Conservation (phyloP, 1,140 invertebrate genomes). For the Copidosoma floridanum region DNA sequence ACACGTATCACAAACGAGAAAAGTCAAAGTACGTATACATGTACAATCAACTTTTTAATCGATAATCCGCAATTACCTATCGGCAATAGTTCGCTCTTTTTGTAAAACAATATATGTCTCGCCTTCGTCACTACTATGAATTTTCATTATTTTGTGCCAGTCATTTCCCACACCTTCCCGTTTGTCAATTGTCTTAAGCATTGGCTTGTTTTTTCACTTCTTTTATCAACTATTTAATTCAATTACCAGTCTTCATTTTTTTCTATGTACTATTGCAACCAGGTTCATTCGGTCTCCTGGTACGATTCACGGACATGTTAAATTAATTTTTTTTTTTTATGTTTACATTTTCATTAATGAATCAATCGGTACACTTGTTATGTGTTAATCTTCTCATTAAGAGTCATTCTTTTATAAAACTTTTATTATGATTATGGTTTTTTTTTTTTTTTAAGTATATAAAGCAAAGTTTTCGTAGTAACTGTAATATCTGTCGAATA, state of each 20-base stretch:
- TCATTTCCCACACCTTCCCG: not conserved
- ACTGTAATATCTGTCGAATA: too few relatives aligned
- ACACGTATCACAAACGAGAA: slow-evolving; percentile 9
- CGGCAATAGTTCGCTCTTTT: not conserved
- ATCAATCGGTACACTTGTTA: too few relatives aligned
- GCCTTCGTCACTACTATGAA: too few relatives aligned
- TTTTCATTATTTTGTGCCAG: not conserved
- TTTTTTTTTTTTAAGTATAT: too few relatives aligned
- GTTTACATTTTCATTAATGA: too few relatives aligned
- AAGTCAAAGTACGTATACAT: not conserved
- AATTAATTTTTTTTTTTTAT: too few relatives aligned
- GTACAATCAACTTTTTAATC: not conserved
- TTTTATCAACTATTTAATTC: slow-evolving; percentile 19
- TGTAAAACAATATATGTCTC: not conserved
- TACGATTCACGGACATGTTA: too few relatives aligned
- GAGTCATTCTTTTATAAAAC: not conserved
- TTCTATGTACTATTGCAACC: not conserved
- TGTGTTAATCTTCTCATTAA: too few relatives aligned
- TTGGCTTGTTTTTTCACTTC: not conserved
- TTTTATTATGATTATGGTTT: too few relatives aligned
- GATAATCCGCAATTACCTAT: slow-evolving; percentile 8
- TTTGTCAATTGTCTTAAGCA: not conserved
- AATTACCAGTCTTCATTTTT: slow-evolving; percentile 23
- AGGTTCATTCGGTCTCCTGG: not conserved
- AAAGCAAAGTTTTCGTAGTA: too few relatives aligned